phyloP scores from a whole-genome alignment of 2,888 invertebrate species.

The Hemicrepidius hirtus region DNA sequence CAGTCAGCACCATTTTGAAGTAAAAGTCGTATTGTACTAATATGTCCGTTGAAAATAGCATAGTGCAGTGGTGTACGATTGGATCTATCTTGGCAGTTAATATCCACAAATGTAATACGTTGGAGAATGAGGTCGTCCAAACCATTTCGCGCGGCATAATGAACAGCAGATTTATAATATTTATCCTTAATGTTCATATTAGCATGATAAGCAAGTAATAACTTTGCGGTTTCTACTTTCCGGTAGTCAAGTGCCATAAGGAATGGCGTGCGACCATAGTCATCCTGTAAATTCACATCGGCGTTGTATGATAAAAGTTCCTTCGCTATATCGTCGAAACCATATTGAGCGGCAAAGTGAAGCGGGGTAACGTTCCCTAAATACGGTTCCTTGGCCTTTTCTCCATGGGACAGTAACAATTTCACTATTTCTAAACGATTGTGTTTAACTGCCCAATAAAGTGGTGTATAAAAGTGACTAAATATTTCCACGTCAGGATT shows the following conservation, averaged over 20 bases:
- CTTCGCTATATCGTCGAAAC: background rate
- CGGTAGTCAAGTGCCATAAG: background rate
- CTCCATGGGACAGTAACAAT: conserved; percentile 4
- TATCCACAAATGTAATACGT: background rate
- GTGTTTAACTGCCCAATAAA: conserved; percentile 12
- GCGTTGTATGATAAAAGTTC: background rate
- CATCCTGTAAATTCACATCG: background rate
- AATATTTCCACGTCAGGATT: too few relatives aligned
- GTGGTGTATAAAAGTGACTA: background rate
- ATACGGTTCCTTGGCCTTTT: background rate
- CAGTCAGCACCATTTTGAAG: background rate
- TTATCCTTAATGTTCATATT: background rate
- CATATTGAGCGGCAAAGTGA: background rate
- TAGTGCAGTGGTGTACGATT: background rate
- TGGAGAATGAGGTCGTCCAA: background rate
- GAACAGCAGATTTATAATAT: background rate
- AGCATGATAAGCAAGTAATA: background rate
- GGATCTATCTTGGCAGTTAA: background rate
- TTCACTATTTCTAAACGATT: background rate
- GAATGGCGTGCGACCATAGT: background rate
- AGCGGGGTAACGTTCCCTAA: background rate
- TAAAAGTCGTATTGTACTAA: background rate
- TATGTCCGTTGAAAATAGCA: background rate
- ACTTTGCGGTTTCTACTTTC: background rate
- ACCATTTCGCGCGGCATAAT: background rate